Evolutionary conservation across 2,888 invertebrate genomes (phyloP), one percentile per base, ranked within the genome.

Genomic region (Ophion ventricosus): DNA sequence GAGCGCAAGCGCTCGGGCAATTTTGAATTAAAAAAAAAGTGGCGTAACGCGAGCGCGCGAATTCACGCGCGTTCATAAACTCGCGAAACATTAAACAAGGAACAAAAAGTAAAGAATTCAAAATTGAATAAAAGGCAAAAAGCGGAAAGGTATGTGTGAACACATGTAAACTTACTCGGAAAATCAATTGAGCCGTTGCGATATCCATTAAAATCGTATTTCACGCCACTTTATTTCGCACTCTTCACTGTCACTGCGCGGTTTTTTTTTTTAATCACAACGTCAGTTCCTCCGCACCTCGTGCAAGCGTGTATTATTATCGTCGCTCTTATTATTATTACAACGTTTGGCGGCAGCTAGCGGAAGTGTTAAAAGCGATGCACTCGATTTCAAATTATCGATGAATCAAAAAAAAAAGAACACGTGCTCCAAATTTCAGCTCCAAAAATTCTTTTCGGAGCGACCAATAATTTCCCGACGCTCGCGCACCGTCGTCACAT

Each of bases 141-240:
- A 40, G 23, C 26, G 14, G 56, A 59, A 35, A 54, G 14, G 26
- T 61, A 59, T 26, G 40, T 59, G 26, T 2, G 0, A 25, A 29
- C 17, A 35, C 17, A n/a, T 43, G 49, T 56, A 69, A 64, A 82
- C 85, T 82, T 85, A 85, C 85, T 43, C 56, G 63, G 57, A 69
- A 76, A 73, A 73, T 73, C 64, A 67, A 76, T 76, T 61, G 76
- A 73, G 63, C 63, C 14, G 72, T 57, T 64, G 79, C 82, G 76
- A 80, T 85, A 85, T 85, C 85, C 85, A 85, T 84, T 84, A 79
- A 82, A 84, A 76, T 79, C 23, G 49, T 70, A 57, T 72, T 79
- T 43, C 73, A 73, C 82, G 66, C 25, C 84, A 84, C 84, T 83
- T 85, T 73, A 81, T 75, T 77, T 54, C 57, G 72, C 82, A 82